Percentiles rank a stretch among this genome's conserved stretches.
These are phyloP conservation scores for Nomada goodeniana DNA, from an alignment of 2,888 invertebrate genomes.

Conservation along the genomic window DNA sequence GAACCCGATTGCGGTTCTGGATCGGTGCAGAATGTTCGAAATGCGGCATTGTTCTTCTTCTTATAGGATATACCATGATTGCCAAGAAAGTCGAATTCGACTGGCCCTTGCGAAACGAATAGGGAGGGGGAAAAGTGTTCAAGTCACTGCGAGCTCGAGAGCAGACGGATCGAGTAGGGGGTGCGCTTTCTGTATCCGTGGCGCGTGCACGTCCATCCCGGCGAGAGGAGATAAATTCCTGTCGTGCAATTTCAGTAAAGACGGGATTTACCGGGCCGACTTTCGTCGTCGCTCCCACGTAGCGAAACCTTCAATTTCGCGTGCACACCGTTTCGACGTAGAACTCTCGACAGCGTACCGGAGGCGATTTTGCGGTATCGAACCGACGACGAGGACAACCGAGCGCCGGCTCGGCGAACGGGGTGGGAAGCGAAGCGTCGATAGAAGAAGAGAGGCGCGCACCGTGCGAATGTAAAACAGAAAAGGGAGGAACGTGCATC, in stretches of 20 bases:
- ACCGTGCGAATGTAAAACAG: neutral
- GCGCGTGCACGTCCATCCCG: conserved; percentile 27
- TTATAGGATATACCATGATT: too few species aligned
- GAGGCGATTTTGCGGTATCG: conserved; percentile 64
- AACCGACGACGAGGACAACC: conserved; percentile 36
- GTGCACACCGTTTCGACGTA: conserved; percentile 53
- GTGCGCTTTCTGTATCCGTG: conserved; percentile 19
- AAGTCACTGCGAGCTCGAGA: neutral
- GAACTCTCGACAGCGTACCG: conserved; percentile 49
- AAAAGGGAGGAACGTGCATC: conserved; percentile 36
- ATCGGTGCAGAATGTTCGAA: too few species aligned
- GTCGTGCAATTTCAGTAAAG: conserved; percentile 64
- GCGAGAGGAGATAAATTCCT: conserved; percentile 58
- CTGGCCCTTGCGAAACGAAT: too few species aligned
- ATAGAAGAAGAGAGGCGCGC: conserved; percentile 40
- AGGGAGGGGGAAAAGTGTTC: too few species aligned
- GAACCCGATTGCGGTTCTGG: too few species aligned
- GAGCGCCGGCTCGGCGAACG: too few species aligned
- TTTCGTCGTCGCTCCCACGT: conserved; percentile 65
- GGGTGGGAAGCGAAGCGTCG: neutral
- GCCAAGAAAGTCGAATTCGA: too few species aligned
- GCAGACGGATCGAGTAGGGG: neutral
- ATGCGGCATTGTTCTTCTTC: too few species aligned
- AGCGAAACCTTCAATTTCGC: conserved; percentile 65
- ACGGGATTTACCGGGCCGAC: conserved; percentile 60